A percentile compares a stretch with the other conserved stretches of the same genome.
These are phyloP conservation scores for Carassius carassius DNA, from an alignment of 2,113 vertebrate species.

Conservation along the genomic window DNA sequence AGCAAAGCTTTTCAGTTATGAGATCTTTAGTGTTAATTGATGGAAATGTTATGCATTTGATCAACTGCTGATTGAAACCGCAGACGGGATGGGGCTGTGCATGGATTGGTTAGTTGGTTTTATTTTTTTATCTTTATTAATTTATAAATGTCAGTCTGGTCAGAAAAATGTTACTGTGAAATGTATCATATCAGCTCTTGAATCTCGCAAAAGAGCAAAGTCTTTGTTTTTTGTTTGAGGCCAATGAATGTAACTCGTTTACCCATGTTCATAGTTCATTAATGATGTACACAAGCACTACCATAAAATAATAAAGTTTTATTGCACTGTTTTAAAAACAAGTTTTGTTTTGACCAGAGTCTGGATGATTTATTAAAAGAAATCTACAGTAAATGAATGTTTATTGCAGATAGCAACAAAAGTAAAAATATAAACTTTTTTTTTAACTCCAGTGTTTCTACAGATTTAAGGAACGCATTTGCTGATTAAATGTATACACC, in stretches of 20 bases:
- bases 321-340: constrained; percentile 74
- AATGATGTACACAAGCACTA: constrained; percentile 85
- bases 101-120: neutral
- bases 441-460: neutral
- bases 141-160: constrained; percentile 44
- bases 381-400: neutral
- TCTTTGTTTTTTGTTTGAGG: constrained; percentile 63
- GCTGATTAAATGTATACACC: neutral
- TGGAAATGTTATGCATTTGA: neutral
- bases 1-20: constrained; percentile 11
- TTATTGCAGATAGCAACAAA: neutral
- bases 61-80: neutral
- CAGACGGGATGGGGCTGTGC: constrained; percentile 11
- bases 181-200: constrained; percentile 48
- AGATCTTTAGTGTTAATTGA: constrained; percentile 22
- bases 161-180: constrained; percentile 59
- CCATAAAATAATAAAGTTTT: constrained; percentile 81
- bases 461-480: neutral
- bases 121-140: constrained; percentile 41
- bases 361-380: neutral
- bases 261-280: constrained; percentile 71
- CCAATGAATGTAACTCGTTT: constrained; percentile 88
- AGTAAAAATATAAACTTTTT: neutral
- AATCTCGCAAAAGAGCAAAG: constrained; percentile 53
- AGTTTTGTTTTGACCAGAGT: neutral